These are phyloP conservation scores for Rhinogobio ventralis DNA, from an alignment of 2,797 vertebrate genomes.

Conservation along the genomic window DNA sequence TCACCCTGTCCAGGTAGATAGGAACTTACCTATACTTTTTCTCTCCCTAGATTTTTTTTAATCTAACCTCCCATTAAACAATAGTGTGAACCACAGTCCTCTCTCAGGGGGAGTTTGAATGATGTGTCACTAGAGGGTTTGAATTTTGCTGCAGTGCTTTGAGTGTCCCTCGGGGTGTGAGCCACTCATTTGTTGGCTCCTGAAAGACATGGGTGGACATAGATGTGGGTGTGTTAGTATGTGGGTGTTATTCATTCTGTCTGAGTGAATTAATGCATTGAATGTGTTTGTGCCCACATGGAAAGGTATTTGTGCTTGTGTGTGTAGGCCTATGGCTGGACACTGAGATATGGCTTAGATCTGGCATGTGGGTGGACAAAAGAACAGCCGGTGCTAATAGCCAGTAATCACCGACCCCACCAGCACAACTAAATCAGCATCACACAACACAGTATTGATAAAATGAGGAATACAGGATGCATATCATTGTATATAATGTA, in stretches of 20 bases:
- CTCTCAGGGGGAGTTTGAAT: conserved; percentile 51
- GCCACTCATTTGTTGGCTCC: conserved; percentile 46
- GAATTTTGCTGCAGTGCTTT: conserved; percentile 37
- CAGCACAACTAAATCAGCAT: conserved; percentile 36
- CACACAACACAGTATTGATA: conserved; percentile 27
- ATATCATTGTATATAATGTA: conserved; percentile 18
- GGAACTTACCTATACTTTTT: background rate
- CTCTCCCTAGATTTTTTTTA: background rate
- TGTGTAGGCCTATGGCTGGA: conserved; percentile 45
- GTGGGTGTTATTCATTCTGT: conserved; percentile 44
- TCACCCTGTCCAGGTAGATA: background rate
- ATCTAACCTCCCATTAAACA: conserved; percentile 13
- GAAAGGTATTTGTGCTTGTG: conserved; percentile 57
- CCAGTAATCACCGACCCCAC: conserved; percentile 41
- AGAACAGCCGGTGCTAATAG: conserved; percentile 54
- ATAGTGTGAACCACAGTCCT: background rate
- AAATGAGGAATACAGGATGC: conserved; percentile 52
- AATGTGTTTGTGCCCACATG: conserved; percentile 52
- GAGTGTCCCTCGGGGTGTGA: conserved; percentile 24
- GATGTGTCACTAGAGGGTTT: conserved; percentile 54
- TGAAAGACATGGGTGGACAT: conserved; percentile 35
- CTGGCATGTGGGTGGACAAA: conserved; percentile 55
- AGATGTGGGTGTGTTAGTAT: conserved; percentile 38
- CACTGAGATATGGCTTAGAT: conserved; percentile 54
- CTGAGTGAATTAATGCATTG: conserved; percentile 32